Conservation (phyloP, 2,888 invertebrate genomes). For the Tachina lurida region DNA sequence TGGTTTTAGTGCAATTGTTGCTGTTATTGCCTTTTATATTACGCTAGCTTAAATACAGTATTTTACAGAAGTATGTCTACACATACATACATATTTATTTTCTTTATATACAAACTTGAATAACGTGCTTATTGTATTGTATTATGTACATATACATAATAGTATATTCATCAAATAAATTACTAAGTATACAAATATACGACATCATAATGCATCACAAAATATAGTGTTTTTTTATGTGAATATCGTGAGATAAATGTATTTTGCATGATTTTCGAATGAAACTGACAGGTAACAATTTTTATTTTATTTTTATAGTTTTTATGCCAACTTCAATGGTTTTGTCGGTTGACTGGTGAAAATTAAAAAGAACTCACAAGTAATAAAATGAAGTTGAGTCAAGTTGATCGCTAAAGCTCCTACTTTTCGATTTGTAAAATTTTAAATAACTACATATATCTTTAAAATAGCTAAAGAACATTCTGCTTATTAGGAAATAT, state of each 20-base stretch:
- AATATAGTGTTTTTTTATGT: constrained; percentile 60
- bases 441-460: too few species aligned
- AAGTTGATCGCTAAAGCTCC: background rate
- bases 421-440: background rate
- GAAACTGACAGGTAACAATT: constrained; percentile 64
- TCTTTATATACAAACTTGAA: background rate
- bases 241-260: constrained; percentile 71
- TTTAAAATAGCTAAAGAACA: too few species aligned
- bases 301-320: constrained; percentile 32
- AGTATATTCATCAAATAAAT: constrained; percentile 12
- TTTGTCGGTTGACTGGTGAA: constrained; percentile 16
- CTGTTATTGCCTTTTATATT: constrained; percentile 6
- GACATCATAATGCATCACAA: constrained; percentile 56
- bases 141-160: background rate
- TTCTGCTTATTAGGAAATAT: too few species aligned
- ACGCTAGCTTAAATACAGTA: constrained; percentile 31
- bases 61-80: constrained; percentile 34
- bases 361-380: constrained; percentile 14
- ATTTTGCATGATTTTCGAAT: constrained; percentile 67
- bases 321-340: constrained; percentile 8
- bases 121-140: background rate
- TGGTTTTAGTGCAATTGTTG: constrained; percentile 21
- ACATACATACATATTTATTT: background rate
- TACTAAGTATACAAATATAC: background rate
- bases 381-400: background rate